Base-by-base conservation (phyloP, 37 sponge, comb jelly and placozoan species). In the Aplysina aerophoba region DNA sequence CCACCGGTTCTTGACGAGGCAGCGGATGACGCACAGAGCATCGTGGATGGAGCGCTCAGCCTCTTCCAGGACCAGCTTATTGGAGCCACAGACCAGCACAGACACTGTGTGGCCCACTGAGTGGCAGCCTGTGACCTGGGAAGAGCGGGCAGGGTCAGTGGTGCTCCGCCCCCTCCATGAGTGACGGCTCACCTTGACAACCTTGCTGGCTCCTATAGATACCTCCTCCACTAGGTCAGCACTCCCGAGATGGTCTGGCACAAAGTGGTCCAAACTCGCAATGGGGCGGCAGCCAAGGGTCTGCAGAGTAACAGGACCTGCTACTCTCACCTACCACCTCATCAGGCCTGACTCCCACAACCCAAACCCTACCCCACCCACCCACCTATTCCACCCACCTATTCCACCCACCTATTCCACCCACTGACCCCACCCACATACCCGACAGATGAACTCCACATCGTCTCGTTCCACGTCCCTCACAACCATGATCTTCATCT, bases 41-140 rank as follows among this genome's bases (percentile, higher is more conserved):
- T 99, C 99, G 60, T 99, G 99, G 28, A 99, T 91, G 50, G 99
- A 99, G 5, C 99, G 81, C 13, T 95, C 99, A 13, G 99, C 99
- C 55, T 99, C 99, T n/a, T 97, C 99, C 35, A 97, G 77, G 68
- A 99, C 91, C 68, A 99, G 91, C 31, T 99, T 99, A 85, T 99
- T 99, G 6, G 97, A 96, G 19, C 99, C 99, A 14, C 97, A 41
- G 80, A 99, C 95, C 27, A 95, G 66, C 27, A 99, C 81, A 8
- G 94, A 83, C 66, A 97, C 97, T 0, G 99, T 97, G 72, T 85
- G 67, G 20, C 89, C 89, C 55, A 59, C 72, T 1, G 79, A 33
- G 15, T 82, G 55, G 24, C 85, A 69, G 16, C 98, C 98, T 21
- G 96, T 97, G 68, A 97, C 71, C 95, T 94, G 56, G 27, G 30